Base-by-base conservation (phyloP, 1,140 invertebrate species). In the Drosophila trapezifrons region DNA sequence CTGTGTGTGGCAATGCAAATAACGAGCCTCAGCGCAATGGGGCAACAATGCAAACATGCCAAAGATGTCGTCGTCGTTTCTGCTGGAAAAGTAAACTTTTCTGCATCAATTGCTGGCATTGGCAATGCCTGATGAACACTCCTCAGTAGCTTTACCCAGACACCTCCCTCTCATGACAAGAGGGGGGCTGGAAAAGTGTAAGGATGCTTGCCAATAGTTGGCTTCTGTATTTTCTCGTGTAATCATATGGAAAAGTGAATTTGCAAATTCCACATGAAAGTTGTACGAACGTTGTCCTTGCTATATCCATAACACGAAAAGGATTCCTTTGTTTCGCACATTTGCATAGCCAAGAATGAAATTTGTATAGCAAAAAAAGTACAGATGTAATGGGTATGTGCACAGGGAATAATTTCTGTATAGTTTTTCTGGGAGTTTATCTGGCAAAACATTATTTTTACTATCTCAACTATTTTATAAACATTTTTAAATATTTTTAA, bases 181-280 rank as follows among this genome's bases (percentile, higher is more conserved):
- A 10, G 18, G 6, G 25, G 9, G 18, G 5, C 1, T 0, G 3
- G 25, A 18, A 9, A 22, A 54, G 51, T n/a, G 22, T 35, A n/a
- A 3, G 17, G 38, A 51, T 62, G 56, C 17, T 43, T 78, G 67
- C 69, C 69, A 89, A 89, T 87, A 83, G 76, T 87, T 86, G 83
- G 71, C 83, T 83, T 67, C 73, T 76, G 84, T 84, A 89, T 82
- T 80, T 86, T 86, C 72, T 64, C 73, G 82, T 90, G 86, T 82
- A 90, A 90, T 90, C 86, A 90, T 83, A 81, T 90, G 86, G 86
- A 90, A 90, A 90, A 90, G 78, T 90, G 86, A 90, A 90, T 90
- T 90, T 90, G 76, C 78, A 90, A 90, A 86, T 90, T 82, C 79
- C 76, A 86, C 79, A 90, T 83, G 76, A 70, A 65, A 76, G 55